A percentile compares a stretch with the other conserved stretches of the same genome.
Conservation (phyloP, 2,888 invertebrate species). For the Zelleria hepariella region DNA sequence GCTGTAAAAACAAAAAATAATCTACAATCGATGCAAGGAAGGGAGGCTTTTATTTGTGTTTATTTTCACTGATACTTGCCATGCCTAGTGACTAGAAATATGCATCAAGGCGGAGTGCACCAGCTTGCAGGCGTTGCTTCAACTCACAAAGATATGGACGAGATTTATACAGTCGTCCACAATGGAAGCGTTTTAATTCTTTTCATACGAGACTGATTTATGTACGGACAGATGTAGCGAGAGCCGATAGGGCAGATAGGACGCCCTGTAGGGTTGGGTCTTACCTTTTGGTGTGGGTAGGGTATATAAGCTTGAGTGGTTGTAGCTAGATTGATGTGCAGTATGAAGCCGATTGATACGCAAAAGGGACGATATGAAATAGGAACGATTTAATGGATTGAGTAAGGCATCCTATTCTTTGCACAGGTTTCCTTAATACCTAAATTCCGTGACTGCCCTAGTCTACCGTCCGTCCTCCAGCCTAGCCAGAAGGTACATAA, state of each 20-base stretch:
- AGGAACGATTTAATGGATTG: no score
- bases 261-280: not conserved
- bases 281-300: not conserved
- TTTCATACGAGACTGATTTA: slow-evolving; percentile 70
- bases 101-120: not conserved
- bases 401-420: no score
- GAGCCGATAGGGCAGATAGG: not conserved
- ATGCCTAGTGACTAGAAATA: not conserved
- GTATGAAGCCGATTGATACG: not conserved
- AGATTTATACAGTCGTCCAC: slow-evolving; percentile 68
- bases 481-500: no score
- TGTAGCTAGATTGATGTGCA: not conserved
- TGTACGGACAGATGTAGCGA: slow-evolving; percentile 60
- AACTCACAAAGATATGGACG: slow-evolving; percentile 62
- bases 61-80: no score
- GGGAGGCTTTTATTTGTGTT: no score
- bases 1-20: no score
- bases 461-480: no score
- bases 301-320: not conserved
- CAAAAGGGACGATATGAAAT: no score
- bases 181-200: slow-evolving; percentile 71
- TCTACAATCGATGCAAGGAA: no score
- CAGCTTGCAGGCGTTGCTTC: slow-evolving; percentile 39
- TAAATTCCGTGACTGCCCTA: no score
- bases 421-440: no score